These are phyloP conservation scores for Ectropis crepuscularia DNA, from an alignment of 2,888 invertebrate species.

Conservation along the genomic window DNA sequence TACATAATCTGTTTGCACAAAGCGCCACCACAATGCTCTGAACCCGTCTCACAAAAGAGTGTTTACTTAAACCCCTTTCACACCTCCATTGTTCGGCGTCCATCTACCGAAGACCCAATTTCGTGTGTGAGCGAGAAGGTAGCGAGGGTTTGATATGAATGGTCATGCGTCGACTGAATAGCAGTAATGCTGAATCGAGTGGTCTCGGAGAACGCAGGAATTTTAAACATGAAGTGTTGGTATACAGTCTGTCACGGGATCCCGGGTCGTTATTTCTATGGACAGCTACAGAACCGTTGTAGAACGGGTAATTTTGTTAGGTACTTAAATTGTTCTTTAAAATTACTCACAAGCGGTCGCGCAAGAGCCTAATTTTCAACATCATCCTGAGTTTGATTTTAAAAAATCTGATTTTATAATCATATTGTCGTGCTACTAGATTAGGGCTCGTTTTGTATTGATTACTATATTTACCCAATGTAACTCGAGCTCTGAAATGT, in stretches of 20 bases:
- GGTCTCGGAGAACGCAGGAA: constrained; percentile 64
- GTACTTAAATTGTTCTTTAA: no score
- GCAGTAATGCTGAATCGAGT: constrained; percentile 70
- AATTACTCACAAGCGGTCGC: no score
- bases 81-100: constrained; percentile 75
- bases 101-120: constrained; percentile 52
- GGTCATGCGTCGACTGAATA: constrained; percentile 61
- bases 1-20: constrained; percentile 80
- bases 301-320: no score
- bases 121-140: constrained; percentile 36
- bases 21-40: constrained; percentile 71
- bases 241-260: constrained; percentile 26
- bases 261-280: not conserved
- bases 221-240: constrained; percentile 65
- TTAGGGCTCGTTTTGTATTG: no score
- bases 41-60: constrained; percentile 77
- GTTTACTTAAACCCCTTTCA: constrained; percentile 83
- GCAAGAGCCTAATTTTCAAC: no score
- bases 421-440: no score
- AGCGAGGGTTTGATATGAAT: constrained; percentile 49
- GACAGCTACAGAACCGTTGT: no score
- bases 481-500: no score
- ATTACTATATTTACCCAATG: no score
- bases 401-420: no score
- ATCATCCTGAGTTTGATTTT: no score